These are phyloP conservation scores for Pollenia amentaria DNA, from an alignment of 2,888 invertebrate genomes.

Conservation along the genomic window DNA sequence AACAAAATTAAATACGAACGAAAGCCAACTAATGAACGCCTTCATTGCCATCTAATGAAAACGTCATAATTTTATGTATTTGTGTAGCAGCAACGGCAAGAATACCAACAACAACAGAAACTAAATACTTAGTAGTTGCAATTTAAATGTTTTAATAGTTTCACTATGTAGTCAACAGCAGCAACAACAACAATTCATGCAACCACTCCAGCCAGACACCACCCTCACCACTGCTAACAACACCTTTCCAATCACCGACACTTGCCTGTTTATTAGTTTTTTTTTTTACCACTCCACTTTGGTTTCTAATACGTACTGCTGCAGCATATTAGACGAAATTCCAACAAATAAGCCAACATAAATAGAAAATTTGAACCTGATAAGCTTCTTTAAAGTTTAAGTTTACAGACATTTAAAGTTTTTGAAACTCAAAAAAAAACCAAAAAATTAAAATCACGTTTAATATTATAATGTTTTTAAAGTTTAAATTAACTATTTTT, in stretches of 20 bases:
- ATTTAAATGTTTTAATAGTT: conserved; percentile 54
- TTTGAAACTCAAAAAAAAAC: conserved; percentile 1
- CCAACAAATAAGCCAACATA: conserved; percentile 4
- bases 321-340: conserved; percentile 20
- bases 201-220: conserved; percentile 26
- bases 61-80: conserved; percentile 51
- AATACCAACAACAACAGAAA: conserved; percentile 7
- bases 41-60: conserved; percentile 67
- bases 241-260: conserved; percentile 17
- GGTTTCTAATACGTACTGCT: neutral
- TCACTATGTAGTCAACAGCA: conserved; percentile 25
- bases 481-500: neutral
- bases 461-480: conserved; percentile 21
- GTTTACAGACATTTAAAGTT: conserved; percentile 49
- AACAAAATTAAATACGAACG: conserved; percentile 12
- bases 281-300: conserved; percentile 25
- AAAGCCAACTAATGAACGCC: conserved; percentile 61
- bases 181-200: neutral
- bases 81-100: conserved; percentile 7
- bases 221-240: conserved; percentile 8
- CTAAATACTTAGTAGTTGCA: conserved; percentile 57
- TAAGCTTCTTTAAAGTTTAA: conserved; percentile 63
- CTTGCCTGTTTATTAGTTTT: conserved; percentile 20
- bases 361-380: conserved; percentile 36
- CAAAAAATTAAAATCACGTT: conserved; percentile 13